Percentiles rank a stretch among this genome's conserved stretches.
Conservation (phyloP, 2,113 vertebrate genomes). For the Pelodiscus sinensis region DNA sequence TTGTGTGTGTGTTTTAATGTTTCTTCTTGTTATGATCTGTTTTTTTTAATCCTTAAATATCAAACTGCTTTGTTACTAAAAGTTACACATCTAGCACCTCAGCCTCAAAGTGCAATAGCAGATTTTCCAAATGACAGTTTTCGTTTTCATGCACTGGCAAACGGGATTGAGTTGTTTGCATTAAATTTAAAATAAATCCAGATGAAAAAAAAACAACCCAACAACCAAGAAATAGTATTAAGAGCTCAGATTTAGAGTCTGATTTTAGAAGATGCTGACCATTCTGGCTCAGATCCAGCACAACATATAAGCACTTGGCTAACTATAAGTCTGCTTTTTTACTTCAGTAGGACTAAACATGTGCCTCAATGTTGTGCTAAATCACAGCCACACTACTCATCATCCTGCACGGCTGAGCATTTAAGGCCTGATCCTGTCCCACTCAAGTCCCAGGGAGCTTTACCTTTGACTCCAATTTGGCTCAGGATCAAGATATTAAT, state of each 20-base stretch:
- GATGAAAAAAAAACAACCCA: neutral
- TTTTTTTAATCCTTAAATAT: neutral
- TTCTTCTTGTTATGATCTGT: neutral
- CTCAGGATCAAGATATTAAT: neutral
- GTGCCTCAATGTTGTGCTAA: constrained; percentile 7
- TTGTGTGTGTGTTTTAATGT: neutral
- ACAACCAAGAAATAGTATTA: too few relatives aligned
- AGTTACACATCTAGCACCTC: neutral
- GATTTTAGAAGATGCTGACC: neutral
- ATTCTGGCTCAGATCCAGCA: neutral
- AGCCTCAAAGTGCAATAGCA: neutral
- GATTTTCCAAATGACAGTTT: neutral
- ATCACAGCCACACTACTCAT: neutral
- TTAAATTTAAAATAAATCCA: neutral
- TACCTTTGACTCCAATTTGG: constrained; percentile 12
- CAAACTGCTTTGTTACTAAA: neutral
- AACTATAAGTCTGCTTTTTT: neutral
- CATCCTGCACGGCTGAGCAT: neutral
- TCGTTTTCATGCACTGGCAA: neutral
- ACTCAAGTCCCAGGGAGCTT: neutral
- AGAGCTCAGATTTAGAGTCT: neutral
- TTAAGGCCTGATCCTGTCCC: constrained; percentile 22
- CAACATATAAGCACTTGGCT: neutral
- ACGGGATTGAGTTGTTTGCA: neutral
- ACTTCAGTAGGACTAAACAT: neutral